Conservation (phyloP, 2,888 invertebrate species). For the Crepidodera aurea region DNA sequence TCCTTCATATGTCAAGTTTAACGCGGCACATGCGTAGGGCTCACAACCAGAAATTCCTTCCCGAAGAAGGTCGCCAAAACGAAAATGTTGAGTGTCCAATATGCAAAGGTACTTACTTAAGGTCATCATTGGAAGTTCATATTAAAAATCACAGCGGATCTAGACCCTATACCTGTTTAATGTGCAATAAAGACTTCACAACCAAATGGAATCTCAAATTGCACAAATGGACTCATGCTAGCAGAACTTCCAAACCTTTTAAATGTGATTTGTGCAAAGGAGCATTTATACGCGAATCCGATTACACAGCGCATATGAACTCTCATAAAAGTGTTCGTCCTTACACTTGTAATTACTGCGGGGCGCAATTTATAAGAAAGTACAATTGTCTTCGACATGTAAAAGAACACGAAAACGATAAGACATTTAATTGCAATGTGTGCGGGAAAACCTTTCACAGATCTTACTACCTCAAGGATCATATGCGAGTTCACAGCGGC, state of each 20-base stretch:
- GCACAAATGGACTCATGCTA: constrained; percentile 89
- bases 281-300: constrained; percentile 83
- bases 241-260: constrained; percentile 83
- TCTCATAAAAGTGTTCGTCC: constrained; percentile 84
- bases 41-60: constrained; percentile 79
- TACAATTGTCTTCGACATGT: constrained; percentile 89
- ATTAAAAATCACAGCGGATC: constrained; percentile 80
- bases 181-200: constrained; percentile 86
- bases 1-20: constrained; percentile 83
- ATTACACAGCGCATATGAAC: constrained; percentile 85
- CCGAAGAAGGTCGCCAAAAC: constrained; percentile 67
- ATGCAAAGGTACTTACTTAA: constrained; percentile 78
- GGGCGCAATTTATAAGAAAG: constrained; percentile 87
- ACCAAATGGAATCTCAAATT: constrained; percentile 91
- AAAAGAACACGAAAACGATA: constrained; percentile 82
- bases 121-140: constrained; percentile 81
- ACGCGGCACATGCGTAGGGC: constrained; percentile 83
- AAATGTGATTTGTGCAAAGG: constrained; percentile 85
- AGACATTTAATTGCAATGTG: constrained; percentile 77
- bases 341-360: constrained; percentile 90
- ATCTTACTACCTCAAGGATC: constrained; percentile 87
- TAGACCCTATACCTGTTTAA: constrained; percentile 79
- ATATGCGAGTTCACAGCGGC: constrained; percentile 86
- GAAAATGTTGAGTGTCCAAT: constrained; percentile 82
- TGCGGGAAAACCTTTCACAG: constrained; percentile 88